Conservation (phyloP, 2,797 vertebrate species). For the Smutsia gigantea region DNA sequence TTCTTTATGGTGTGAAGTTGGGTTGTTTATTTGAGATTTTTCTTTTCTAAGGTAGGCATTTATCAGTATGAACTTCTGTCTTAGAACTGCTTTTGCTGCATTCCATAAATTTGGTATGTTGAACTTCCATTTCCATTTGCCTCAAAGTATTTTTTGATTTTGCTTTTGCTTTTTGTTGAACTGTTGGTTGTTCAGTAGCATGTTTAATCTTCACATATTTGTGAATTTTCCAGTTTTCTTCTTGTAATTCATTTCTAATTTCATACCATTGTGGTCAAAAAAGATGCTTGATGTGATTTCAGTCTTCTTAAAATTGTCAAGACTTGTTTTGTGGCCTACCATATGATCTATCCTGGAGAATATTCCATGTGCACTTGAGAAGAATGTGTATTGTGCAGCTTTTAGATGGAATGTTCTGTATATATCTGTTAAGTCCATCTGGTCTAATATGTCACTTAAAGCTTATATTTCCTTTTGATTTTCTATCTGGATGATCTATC, state of each 20-base stretch:
- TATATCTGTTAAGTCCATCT: no score
- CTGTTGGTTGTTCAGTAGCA: not conserved
- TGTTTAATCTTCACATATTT: not conserved
- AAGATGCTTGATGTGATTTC: not conserved
- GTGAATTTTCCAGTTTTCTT: not conserved
- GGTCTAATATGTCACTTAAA: no score
- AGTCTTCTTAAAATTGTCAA: not conserved
- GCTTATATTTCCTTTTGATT: no score
- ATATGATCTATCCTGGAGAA: not conserved
- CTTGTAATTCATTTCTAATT: not conserved
- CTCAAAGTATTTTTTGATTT: not conserved
- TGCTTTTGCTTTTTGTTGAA: not conserved
- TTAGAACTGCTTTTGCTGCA: not conserved
- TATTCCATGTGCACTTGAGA: not conserved
- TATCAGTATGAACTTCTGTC: not conserved
- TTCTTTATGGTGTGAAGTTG: not conserved
- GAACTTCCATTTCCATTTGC: not conserved
- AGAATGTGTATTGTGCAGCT: not conserved
- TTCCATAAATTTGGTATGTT: not conserved
- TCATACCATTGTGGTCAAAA: not conserved
- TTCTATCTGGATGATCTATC: no score
- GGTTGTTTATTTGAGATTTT: not conserved
- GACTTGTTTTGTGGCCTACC: not conserved
- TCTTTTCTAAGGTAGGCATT: not conserved
- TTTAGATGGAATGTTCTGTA: no score